Conservation (phyloP, 2,113 vertebrate species). For the Canis aureus region DNA sequence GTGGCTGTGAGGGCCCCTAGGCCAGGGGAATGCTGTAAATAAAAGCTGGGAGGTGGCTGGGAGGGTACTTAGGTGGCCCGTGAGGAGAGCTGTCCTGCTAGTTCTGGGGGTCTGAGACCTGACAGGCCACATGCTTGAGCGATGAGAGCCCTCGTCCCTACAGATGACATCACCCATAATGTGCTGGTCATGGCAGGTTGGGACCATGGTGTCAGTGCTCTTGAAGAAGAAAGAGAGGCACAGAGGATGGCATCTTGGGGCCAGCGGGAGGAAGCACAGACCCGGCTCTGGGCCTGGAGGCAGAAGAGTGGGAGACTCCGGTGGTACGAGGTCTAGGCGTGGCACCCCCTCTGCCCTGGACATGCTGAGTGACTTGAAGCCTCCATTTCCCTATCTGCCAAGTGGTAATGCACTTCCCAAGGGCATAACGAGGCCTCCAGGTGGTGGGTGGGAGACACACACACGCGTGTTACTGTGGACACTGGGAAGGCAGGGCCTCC, state of each 20-base stretch:
- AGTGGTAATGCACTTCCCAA: background rate
- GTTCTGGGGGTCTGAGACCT: background rate
- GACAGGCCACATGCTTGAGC: background rate
- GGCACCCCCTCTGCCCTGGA: background rate
- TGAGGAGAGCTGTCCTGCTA: background rate
- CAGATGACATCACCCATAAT: too few relatives aligned
- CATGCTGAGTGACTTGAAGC: background rate
- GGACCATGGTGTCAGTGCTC: too few relatives aligned
- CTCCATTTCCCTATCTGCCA: background rate
- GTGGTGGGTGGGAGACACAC: background rate
- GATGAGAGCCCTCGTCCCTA: background rate
- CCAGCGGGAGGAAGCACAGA: background rate
- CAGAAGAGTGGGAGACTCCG: background rate
- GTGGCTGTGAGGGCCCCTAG: too few relatives aligned
- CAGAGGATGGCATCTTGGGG: background rate
- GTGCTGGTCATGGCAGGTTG: accelerated
- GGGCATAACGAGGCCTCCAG: background rate
- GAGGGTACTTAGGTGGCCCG: background rate
- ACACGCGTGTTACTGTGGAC: background rate
- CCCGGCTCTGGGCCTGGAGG: background rate
- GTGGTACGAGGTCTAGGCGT: background rate
- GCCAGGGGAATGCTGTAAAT: background rate
- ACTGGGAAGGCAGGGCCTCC: background rate
- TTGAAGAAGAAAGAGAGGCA: background rate
- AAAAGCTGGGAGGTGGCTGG: background rate